A percentile compares a stretch with the other conserved stretches of the same genome.
Evolutionary conservation across 2,888 invertebrate genomes (phyloP).

Genomic region (Chaitophorus viminalis): DNA sequence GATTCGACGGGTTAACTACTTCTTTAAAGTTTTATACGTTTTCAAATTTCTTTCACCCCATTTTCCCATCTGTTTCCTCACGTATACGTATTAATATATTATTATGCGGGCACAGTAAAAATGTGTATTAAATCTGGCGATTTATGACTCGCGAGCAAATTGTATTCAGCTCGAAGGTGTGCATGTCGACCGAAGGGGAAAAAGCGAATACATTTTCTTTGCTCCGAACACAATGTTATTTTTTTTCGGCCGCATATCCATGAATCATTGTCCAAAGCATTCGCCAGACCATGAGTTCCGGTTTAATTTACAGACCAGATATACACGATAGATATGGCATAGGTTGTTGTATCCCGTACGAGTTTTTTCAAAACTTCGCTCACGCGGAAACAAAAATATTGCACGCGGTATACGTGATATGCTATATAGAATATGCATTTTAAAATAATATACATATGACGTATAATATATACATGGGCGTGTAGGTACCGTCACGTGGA

Average conservation of each 20-base stretch:
- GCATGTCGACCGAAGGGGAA: not conserved
- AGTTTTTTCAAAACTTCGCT: not conserved
- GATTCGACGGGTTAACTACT: not conserved
- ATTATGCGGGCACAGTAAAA: not conserved
- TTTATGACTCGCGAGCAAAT: constrained; percentile 7
- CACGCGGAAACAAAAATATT: not conserved
- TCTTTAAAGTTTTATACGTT: not conserved
- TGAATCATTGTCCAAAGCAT: constrained; percentile 18
- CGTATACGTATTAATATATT: too few species aligned
- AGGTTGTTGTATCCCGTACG: not conserved
- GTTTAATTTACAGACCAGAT: constrained; percentile 14
- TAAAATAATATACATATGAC: not conserved
- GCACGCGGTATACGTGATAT: too few species aligned
- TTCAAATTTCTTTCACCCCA: not conserved
- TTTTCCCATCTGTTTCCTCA: not conserved
- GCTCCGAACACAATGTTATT: not conserved
- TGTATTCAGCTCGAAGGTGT: not conserved
- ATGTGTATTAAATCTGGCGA: not conserved
- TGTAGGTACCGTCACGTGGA: not conserved
- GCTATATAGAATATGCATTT: not conserved
- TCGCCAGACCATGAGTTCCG: constrained; percentile 25
- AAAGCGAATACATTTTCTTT: constrained; percentile 4
- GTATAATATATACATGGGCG: not conserved
- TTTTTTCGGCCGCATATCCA: not conserved
- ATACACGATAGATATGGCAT: not conserved